Evolutionary conservation across 2,888 invertebrate species (phyloP), one percentile per base, ranked within the genome.

Genomic region (Ctenicera cuprea): DNA sequence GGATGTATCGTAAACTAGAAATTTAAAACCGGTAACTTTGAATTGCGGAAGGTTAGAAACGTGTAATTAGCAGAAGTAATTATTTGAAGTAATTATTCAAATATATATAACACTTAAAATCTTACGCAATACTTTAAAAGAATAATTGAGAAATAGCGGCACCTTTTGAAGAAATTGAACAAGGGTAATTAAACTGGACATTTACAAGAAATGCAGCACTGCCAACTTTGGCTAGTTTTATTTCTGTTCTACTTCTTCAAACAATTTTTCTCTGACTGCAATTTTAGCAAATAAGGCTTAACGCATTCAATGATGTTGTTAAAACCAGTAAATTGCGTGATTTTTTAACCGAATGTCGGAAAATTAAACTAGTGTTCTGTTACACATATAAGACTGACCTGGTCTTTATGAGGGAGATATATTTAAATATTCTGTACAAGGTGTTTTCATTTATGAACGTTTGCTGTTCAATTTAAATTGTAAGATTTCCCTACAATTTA

Each of bases 131-230:
- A 57, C 33, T 26, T 26, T 45, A 41, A 18, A 45, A 64, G 64
- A 43, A 41, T 71, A 64, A 71, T 71, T 71, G 71, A 64, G 64
- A 71, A 71, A 71, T 64, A 33, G 71, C 71, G 71, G 71, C 64
- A 57, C 64, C 70, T 71, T 71, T 71, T 71, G 71, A 71, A 71
- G 57, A 57, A 62, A 37, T 43, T 30, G 12, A 70, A 70, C 63
- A 43, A 61, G 30, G 16, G 26, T 70, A 70, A 63, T 70, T 70
- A 62, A 63, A n/a, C 52, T 62, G 26, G 26, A 63, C 70, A 22
- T 63, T 70, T 70, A 52, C n/a, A 48, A 70, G 61, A 18, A 69
- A 69, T 69, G 61, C 68, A 50, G 57, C 37, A 33, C 48, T 22
- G 14, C 50, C 37, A 50, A 20, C 48, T 41, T 61, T 61, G 57